These are phyloP conservation scores for Sminthurinus aureus DNA, from an alignment of 2,888 invertebrate genomes.

Conservation along the genomic window DNA sequence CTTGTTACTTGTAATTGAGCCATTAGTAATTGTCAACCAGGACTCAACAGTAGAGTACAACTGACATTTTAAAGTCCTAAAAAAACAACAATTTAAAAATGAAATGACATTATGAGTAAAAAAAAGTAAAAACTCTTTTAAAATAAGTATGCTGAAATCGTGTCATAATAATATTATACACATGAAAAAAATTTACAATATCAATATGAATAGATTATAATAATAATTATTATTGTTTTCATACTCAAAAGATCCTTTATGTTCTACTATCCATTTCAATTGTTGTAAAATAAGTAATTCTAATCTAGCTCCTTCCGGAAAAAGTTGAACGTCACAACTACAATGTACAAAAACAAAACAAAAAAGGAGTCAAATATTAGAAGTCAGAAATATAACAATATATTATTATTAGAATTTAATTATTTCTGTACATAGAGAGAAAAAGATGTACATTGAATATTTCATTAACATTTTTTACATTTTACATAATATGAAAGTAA, in stretches of 20 bases:
- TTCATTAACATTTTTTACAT: no score
- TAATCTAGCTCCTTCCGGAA: constrained; percentile 42
- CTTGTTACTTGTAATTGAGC: constrained; percentile 39
- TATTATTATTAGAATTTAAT: no score
- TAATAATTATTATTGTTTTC: constrained; percentile 5
- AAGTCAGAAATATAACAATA: no score
- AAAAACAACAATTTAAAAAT: not conserved
- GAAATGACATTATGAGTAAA: no score
- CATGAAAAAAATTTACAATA: no score
- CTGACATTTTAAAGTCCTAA: constrained; percentile 42
- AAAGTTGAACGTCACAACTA: constrained; percentile 50
- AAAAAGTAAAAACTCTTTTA: no score
- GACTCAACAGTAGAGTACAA: constrained; percentile 34
- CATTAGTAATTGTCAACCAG: constrained; percentile 18
- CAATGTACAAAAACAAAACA: not conserved
- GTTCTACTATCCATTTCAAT: constrained; percentile 48
- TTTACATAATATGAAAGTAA: no score
- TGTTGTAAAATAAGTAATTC: constrained; percentile 49
- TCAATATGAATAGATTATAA: not conserved
- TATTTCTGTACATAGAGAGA: not conserved
- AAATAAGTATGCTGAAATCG: not conserved
- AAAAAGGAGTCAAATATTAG: no score
- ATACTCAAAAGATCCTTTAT: constrained; percentile 46
- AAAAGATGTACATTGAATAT: no score
- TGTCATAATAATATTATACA: no score